phyloP scores from a whole-genome alignment of 2,113 vertebrate species.

The Misgurnus anguillicaudatus region DNA sequence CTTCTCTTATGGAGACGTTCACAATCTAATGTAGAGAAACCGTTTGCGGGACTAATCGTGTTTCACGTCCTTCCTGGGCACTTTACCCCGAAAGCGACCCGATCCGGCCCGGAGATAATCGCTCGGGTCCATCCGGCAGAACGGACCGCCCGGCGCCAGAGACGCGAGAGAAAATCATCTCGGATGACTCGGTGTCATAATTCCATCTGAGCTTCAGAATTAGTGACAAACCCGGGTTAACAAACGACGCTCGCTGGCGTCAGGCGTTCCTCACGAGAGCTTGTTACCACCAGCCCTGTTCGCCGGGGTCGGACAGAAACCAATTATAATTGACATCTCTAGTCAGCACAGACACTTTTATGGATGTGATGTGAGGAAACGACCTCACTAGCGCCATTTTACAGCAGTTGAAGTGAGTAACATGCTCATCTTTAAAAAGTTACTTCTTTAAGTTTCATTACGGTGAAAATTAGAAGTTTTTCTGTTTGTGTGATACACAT shows the following conservation, averaged over 20 bases:
- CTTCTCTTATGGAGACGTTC: neutral
- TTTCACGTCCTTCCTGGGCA: constrained; percentile 31
- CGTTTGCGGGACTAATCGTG: constrained; percentile 33
- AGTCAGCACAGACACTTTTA: constrained; percentile 52
- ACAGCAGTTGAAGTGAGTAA: neutral
- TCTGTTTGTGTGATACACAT: constrained; percentile 46
- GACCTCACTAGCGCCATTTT: constrained; percentile 37
- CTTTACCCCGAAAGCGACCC: constrained; percentile 9
- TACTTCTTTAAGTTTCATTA: neutral
- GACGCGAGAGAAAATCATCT: constrained; percentile 9
- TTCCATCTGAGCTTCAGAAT: constrained; percentile 68
- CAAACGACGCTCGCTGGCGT: constrained; percentile 68
- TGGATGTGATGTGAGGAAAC: constrained; percentile 53
- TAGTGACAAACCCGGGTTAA: constrained; percentile 77
- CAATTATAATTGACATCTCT: constrained; percentile 83
- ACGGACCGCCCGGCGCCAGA: constrained; percentile 18
- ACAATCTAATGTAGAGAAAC: constrained; percentile 33
- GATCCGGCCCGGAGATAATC: constrained; percentile 3
- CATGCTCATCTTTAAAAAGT: neutral
- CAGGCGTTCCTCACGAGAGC: constrained; percentile 78
- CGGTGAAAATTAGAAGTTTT: neutral
- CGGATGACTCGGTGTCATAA: constrained; percentile 39
- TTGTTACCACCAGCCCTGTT: constrained; percentile 82
- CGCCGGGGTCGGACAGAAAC: constrained; percentile 72
- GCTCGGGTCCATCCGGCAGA: no score